These are phyloP conservation scores for Brachypteracias leptosomus DNA, from an alignment of 2,113 vertebrate species.

Conservation along the genomic window DNA sequence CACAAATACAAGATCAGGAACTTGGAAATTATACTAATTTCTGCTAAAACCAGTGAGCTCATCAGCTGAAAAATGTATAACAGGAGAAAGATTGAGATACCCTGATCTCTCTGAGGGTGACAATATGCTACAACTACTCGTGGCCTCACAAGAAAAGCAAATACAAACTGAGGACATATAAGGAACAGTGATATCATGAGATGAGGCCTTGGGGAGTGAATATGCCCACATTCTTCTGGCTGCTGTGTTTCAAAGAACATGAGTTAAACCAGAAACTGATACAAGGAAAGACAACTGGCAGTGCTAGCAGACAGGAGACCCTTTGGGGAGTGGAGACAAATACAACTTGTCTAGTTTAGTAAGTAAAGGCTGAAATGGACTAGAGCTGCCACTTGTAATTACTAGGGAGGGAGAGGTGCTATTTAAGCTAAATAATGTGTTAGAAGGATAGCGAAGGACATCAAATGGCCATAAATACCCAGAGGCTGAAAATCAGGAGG, in stretches of 20 bases:
- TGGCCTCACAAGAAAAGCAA: neutral
- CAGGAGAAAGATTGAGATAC: neutral
- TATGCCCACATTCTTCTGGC: neutral
- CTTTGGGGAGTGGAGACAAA: neutral
- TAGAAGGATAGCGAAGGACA: neutral
- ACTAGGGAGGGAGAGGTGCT: neutral
- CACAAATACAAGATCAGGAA: neutral
- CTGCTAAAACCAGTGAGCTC: neutral
- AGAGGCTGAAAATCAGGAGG: neutral
- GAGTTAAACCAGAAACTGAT: neutral
- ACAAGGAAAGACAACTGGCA: neutral
- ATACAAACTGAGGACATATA: neutral
- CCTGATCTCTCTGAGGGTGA: neutral
- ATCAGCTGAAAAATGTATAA: neutral
- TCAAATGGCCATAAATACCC: neutral
- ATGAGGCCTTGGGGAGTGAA: neutral
- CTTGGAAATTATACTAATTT: neutral
- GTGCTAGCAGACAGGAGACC: rapidly evolving
- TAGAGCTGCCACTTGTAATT: neutral
- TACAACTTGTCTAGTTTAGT: neutral
- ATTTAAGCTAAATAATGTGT: neutral
- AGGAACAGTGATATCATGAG: rapidly evolving
- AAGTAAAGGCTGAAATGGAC: neutral
- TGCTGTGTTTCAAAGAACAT: neutral
- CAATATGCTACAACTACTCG: neutral